Conservation (phyloP, 2,888 invertebrate genomes). For the Oligia strigilis region DNA sequence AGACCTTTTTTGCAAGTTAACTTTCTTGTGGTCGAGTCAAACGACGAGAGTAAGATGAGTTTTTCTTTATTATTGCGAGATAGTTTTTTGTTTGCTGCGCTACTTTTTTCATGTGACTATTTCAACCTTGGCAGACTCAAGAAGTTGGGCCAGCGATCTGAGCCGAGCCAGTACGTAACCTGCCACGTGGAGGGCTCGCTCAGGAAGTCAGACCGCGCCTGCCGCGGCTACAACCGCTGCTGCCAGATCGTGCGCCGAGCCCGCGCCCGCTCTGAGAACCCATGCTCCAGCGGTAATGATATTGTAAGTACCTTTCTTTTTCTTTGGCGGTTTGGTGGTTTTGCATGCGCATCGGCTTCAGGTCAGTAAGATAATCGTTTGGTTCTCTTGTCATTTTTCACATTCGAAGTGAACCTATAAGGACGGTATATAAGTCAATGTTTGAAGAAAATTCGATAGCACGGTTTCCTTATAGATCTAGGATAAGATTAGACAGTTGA, state of each 20-base stretch:
- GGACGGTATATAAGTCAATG: background rate
- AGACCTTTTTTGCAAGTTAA: background rate
- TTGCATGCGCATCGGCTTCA: background rate
- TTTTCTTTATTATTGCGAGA: background rate
- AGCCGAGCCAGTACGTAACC: slow-evolving; percentile 92
- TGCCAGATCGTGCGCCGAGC: slow-evolving; percentile 84
- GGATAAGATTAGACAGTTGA: background rate
- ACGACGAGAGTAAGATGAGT: background rate
- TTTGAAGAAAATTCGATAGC: background rate
- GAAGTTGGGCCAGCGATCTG: slow-evolving; percentile 91
- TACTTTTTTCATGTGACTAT: slow-evolving; percentile 34
- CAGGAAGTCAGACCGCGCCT: slow-evolving; percentile 90
- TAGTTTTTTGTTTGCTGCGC: slow-evolving; percentile 12
- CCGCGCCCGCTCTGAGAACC: slow-evolving; percentile 85
- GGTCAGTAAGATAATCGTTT: background rate
- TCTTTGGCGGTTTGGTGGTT: background rate
- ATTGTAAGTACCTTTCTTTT: slow-evolving; percentile 71
- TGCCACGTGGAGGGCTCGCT: slow-evolving; percentile 93
- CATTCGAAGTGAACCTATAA: background rate
- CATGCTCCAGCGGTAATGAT: slow-evolving; percentile 88
- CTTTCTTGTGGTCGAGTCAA: background rate
- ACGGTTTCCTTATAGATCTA: background rate
- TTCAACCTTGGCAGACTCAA: slow-evolving; percentile 75
- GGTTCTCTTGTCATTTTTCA: background rate
- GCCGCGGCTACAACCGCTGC: slow-evolving; percentile 78